Evolutionary conservation across 2,888 invertebrate genomes (phyloP), one percentile per base, ranked within the genome.

Genomic region (Cryptophagus acutangulus): DNA sequence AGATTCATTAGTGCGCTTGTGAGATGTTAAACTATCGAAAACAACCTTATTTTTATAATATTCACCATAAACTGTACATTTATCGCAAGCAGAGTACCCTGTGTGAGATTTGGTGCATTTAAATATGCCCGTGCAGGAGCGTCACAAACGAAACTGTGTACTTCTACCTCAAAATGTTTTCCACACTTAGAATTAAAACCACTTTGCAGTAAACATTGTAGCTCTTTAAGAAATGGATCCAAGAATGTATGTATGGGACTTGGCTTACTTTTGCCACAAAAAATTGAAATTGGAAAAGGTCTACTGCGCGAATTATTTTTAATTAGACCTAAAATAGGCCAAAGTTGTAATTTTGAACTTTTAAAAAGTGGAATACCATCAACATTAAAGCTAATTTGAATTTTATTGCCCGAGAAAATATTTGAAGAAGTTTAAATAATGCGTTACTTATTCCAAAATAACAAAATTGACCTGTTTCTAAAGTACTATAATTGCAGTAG

Each of bases 61-160:
- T 20, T 20, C 20, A 9, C 20, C 20, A 20, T 20, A 20, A 6
- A 20, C 9, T 9, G 20, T 20, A 20, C 20, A 20, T 28, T 43
- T 45, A 17, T 42, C 42, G 33, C 42, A 45, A 13, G 30, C 17
- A 2, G 36, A 35, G 39, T 44, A 46, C n/a, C 46, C 46, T 10
- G 31, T 36, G 33, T 46, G 46, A n/a, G 40, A 36, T 28, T 46
- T 46, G 5, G 36, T 36, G 28, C n/a, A n/a, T n/a, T n/a, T n/a
- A n/a, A n/a, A n/a, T n/a, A n/a, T n/a, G n/a, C n/a, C n/a, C n/a
- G n/a, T n/a, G n/a, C n/a, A n/a, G n/a, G n/a, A n/a, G n/a, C n/a
- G n/a, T n/a, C n/a, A n/a, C n/a, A n/a, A n/a, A n/a, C n/a, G n/a
- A n/a, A n/a, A n/a, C n/a, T n/a, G n/a, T n/a, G n/a, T n/a, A n/a